phyloP scores from a whole-genome alignment of 1,140 invertebrate species.

The Apis cerana region DNA sequence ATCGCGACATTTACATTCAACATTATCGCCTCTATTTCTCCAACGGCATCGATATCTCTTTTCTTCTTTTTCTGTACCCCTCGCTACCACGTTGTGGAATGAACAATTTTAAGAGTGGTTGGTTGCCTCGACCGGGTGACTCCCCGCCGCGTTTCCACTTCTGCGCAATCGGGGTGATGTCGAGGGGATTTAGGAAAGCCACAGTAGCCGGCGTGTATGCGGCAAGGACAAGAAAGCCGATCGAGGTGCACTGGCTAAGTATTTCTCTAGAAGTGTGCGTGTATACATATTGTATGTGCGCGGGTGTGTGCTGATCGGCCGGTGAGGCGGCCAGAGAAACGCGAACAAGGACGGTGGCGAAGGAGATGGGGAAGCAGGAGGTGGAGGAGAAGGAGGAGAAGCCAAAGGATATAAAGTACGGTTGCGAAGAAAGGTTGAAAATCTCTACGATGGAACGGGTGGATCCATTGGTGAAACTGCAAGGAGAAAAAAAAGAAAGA shows the following conservation, averaged over 20 bases:
- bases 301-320: neutral
- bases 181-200: slow-evolving; percentile 30
- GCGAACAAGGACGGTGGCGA: neutral
- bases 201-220: neutral
- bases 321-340: neutral
- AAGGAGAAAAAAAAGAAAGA: neutral
- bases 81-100: neutral
- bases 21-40: slow-evolving; percentile 7
- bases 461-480: slow-evolving; percentile 10
- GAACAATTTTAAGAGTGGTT: neutral
- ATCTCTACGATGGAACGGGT: slow-evolving; percentile 3
- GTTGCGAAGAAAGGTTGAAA: neutral
- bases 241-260: neutral
- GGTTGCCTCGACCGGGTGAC: neutral
- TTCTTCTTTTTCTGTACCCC: neutral
- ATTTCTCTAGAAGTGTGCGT: neutral
- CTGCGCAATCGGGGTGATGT: neutral
- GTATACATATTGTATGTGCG: neutral
- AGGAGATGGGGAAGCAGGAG: neutral
- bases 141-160: neutral
- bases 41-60: neutral
- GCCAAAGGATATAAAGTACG: neutral
- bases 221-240: slow-evolving; percentile 18
- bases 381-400: neutral
- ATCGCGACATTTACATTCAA: neutral